These are phyloP conservation scores for Sinodicranocentrus sp. DNA, from an alignment of 2,888 invertebrate genomes.

Conservation along the genomic window DNA sequence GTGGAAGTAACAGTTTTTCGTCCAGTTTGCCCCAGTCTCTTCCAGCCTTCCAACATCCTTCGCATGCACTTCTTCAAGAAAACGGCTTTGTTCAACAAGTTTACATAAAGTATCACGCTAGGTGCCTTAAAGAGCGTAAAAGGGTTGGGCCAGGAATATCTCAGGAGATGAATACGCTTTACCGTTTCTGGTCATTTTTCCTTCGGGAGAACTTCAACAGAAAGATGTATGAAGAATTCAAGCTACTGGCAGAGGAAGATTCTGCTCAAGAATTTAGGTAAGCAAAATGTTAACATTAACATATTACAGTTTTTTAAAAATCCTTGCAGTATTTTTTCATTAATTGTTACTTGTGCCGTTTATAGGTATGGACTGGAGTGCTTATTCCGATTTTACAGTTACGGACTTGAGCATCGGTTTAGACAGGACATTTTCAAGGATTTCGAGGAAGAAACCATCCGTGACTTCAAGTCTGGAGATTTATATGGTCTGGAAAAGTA, in stretches of 20 bases:
- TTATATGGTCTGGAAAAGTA: slow-evolving; percentile 99
- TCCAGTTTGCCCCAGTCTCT: slow-evolving; percentile 89
- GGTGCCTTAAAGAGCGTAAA: slow-evolving; percentile 86
- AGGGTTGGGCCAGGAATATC: slow-evolving; percentile 91
- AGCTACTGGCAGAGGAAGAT: too few relatives aligned
- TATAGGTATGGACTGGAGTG: slow-evolving; percentile 83
- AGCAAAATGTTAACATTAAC: too few relatives aligned
- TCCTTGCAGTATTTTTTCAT: background rate
- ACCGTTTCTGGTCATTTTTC: slow-evolving; percentile 99
- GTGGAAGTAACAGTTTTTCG: slow-evolving; percentile 82
- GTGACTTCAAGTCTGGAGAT: slow-evolving; percentile 90
- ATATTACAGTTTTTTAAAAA: too few relatives aligned
- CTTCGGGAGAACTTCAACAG: slow-evolving; percentile 98
- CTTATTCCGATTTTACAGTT: slow-evolving; percentile 97
- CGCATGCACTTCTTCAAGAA: slow-evolving; percentile 94
- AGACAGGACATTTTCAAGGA: slow-evolving; percentile 96
- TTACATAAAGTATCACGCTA: slow-evolving; percentile 96
- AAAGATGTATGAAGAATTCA: slow-evolving; percentile 98
- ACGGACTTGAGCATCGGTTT: slow-evolving; percentile 97
- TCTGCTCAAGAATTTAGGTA: too few relatives aligned
- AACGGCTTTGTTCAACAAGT: slow-evolving; percentile 99
- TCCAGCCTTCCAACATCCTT: slow-evolving; percentile 97
- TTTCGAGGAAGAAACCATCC: slow-evolving; percentile 95
- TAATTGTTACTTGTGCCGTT: slow-evolving; percentile 62
- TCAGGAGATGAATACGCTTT: slow-evolving; percentile 99